These are phyloP conservation scores for Morus bassanus DNA, from an alignment of 2,797 vertebrate genomes.

Conservation along the genomic window DNA sequence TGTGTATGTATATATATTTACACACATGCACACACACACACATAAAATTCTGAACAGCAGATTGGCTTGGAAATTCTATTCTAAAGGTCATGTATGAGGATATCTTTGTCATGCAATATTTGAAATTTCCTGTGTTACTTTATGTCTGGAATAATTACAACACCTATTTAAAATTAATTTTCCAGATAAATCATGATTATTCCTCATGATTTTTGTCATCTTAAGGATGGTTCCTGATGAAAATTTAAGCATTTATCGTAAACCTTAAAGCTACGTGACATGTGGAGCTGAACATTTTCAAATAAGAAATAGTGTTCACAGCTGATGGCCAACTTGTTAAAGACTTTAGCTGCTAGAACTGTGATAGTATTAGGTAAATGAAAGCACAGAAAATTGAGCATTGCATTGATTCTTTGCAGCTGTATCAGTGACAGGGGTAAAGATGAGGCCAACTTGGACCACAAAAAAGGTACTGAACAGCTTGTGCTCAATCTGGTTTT, in stretches of 20 bases:
- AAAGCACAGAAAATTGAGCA: background rate
- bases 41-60: background rate
- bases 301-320: background rate
- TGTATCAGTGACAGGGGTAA: background rate
- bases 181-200: background rate
- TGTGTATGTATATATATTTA: background rate
- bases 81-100: background rate
- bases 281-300: background rate
- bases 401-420: conserved; percentile 13
- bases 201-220: background rate
- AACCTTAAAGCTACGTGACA: background rate
- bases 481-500: conserved; percentile 9
- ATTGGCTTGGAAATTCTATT: background rate
- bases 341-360: background rate
- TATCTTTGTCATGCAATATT: background rate
- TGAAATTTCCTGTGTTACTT: background rate
- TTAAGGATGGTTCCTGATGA: background rate
- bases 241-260: background rate
- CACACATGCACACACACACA: background rate
- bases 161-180: background rate
- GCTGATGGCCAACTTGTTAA: background rate
- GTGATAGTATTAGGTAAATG: background rate
- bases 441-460: conserved; percentile 7
- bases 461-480: conserved; percentile 6
- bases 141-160: background rate